A percentile compares a stretch with the other conserved stretches of the same genome.
phyloP scores from a whole-genome alignment of 2,797 vertebrate genomes.

The Dendrocincla fuliginosa region DNA sequence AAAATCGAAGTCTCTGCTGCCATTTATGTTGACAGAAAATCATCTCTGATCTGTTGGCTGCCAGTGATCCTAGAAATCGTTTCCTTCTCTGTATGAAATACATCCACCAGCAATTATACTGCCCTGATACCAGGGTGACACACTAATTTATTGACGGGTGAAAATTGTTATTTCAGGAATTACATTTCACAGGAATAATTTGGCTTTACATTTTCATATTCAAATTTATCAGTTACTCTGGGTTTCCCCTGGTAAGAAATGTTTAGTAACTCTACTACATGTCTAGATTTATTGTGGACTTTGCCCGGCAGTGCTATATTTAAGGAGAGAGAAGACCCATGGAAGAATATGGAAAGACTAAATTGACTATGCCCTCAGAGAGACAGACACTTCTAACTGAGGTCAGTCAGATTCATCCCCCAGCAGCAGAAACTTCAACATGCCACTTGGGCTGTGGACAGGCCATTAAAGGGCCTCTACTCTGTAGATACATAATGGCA shows the following conservation, averaged over 20 bases:
- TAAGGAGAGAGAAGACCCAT: neutral
- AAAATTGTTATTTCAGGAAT: neutral
- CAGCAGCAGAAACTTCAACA: neutral
- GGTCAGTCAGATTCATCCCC: neutral
- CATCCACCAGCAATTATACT: neutral
- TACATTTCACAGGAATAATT: neutral
- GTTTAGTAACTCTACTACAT: neutral
- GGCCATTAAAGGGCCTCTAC: neutral
- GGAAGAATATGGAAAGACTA: neutral
- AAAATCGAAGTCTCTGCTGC: neutral
- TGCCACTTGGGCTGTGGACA: neutral
- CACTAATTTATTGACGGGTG: neutral
- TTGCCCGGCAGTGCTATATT: neutral
- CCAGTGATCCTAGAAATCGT: neutral
- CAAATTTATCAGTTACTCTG: neutral
- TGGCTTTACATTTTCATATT: neutral
- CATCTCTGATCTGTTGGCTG: neutral
- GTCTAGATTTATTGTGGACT: neutral
- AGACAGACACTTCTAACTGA: neutral
- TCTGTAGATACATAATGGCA: neutral
- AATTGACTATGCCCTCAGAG: neutral
- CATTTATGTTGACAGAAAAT: neutral
- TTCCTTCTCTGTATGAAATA: neutral
- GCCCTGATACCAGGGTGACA: neutral
- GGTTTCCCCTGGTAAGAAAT: neutral